phyloP scores from a whole-genome alignment of 2,113 vertebrate species.

The Phrynosoma blainvillii region DNA sequence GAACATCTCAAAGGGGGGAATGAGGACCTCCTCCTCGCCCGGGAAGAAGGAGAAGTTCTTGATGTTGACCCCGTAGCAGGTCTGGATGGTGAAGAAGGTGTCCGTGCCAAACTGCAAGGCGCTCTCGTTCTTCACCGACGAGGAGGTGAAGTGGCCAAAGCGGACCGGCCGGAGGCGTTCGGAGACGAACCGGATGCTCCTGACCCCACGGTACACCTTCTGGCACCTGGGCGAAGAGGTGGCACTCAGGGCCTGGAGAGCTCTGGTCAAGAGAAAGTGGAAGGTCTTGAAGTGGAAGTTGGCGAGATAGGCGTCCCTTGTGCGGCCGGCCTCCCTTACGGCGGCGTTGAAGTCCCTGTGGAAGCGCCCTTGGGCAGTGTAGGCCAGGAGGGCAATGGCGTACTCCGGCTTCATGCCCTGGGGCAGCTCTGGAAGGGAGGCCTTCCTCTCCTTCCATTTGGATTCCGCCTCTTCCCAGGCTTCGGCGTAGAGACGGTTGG shows the following conservation, averaged over 20 bases:
- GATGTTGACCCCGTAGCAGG: slow-evolving; percentile 68
- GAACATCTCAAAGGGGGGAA: slow-evolving; percentile 68
- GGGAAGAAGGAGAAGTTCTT: slow-evolving; percentile 72
- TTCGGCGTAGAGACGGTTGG: slow-evolving; percentile 45
- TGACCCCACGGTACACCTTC: slow-evolving; percentile 58
- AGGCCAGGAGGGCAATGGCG: slow-evolving; percentile 64
- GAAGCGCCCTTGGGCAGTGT: slow-evolving; percentile 42
- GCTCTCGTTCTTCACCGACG: neutral
- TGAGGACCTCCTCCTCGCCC: slow-evolving; percentile 71
- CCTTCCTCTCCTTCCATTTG: slow-evolving; percentile 53
- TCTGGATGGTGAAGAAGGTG: slow-evolving; percentile 70
- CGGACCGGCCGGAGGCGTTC: neutral
- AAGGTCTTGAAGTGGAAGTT: slow-evolving; percentile 62
- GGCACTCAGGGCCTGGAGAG: slow-evolving; percentile 46
- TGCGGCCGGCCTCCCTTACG: slow-evolving; percentile 52
- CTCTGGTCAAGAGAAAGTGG: slow-evolving; percentile 72
- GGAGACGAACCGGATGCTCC: slow-evolving; percentile 47
- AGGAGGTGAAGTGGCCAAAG: slow-evolving; percentile 63
- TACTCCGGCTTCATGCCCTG: slow-evolving; percentile 35
- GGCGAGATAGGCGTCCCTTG: slow-evolving; percentile 47
- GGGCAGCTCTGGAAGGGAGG: rapidly evolving
- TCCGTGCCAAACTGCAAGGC: slow-evolving; percentile 61
- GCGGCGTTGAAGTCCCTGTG: slow-evolving; percentile 61
- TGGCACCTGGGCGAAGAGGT: slow-evolving; percentile 18
- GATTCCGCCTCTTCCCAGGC: slow-evolving; percentile 54